Evolutionary conservation across 37 sponge, comb jelly and placozoan genomes (phyloP), one percentile per base, ranked within the genome.

Genomic region (Hormiphora californensis): DNA sequence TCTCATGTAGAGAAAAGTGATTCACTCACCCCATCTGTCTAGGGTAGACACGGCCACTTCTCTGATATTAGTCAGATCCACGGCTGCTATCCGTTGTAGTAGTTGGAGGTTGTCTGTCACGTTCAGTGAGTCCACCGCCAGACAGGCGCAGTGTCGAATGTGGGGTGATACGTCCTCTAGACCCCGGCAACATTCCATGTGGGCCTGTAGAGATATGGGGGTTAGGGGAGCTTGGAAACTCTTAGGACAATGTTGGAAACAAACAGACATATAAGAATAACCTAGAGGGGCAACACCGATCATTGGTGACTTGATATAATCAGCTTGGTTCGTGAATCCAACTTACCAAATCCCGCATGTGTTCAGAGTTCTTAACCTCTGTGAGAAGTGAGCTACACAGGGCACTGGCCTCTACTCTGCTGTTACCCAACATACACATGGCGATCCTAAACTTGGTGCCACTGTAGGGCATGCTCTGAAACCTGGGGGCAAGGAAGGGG

Each of bases 301-400:
- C n/a, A n/a, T n/a, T n/a, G n/a, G n/a, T n/a, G n/a, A n/a, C n/a
- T n/a, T n/a, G n/a, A n/a, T n/a, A n/a, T n/a, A n/a, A n/a, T n/a
- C n/a, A n/a, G n/a, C n/a, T n/a, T n/a, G n/a, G n/a, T n/a, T n/a
- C n/a, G n/a, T n/a, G n/a, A n/a, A 49, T 17, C n/a, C 27, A 39
- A 73, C 81, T 40, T 33, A 73, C 81, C 81, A 73, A 28, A 23
- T 73, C 46, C 43, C 81, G 9, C 81, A 73, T 73, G 25, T 28
- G 40, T 28, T 73, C 81, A 1, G 81, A 73, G 81, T 73, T 73
- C 81, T 73, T 73, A 23, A 73, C 81, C 38, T 73, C 81, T 11
- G 81, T 73, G 38, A 73, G 43, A 41, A 46, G 40, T 4, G 81
- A 39, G 22, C 46, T 73, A 0, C 46, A 43, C 4, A 73, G 81